Conservation (phyloP, 2,888 invertebrate genomes). For the Diachrysia chrysitis region DNA sequence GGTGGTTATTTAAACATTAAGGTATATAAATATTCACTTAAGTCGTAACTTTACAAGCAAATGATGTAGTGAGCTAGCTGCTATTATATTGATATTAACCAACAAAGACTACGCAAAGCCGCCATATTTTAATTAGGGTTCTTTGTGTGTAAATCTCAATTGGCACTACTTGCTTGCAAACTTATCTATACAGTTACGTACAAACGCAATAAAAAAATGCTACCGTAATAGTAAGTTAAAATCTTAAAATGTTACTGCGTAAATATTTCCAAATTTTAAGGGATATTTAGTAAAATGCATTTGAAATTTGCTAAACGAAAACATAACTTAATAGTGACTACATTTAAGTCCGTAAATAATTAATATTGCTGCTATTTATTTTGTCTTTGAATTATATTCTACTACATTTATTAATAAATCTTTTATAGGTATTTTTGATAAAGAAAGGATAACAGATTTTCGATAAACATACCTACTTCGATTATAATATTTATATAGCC, state of each 20-base stretch:
- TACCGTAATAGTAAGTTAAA: no score
- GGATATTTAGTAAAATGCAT: no score
- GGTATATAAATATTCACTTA: constrained; percentile 13
- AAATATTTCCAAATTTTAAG: background rate
- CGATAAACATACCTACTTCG: no score
- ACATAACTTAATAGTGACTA: background rate
- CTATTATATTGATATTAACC: background rate
- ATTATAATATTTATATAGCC: background rate
- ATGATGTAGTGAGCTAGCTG: background rate
- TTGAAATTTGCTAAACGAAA: background rate
- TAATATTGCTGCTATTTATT: constrained; percentile 3
- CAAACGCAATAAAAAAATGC: no score
- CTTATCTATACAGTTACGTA: background rate
- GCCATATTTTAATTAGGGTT: background rate
- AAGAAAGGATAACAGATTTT: no score
- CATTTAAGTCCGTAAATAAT: background rate
- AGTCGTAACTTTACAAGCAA: background rate
- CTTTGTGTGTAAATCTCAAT: constrained; percentile 2
- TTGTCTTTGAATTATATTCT: background rate
- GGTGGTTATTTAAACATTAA: constrained; percentile 21
- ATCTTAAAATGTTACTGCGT: background rate
- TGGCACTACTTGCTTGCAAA: background rate
- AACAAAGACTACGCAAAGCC: background rate
- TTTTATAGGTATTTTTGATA: no score
- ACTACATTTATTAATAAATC: background rate